Evolutionary conservation across 1,140 invertebrate species (phyloP).

Genomic region (Zelostemma sp.): DNA sequence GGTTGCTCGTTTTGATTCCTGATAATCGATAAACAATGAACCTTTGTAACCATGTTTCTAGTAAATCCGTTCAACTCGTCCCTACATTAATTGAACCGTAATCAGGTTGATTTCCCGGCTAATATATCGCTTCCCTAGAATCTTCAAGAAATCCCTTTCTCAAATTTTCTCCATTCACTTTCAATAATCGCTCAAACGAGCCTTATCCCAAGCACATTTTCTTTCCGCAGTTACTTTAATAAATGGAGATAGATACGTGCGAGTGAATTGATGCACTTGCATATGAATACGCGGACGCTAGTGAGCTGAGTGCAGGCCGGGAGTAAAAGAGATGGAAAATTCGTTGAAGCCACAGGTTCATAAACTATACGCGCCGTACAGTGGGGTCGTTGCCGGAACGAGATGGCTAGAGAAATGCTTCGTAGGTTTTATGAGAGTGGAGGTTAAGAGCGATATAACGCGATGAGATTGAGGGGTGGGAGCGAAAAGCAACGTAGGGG

Average conservation of each 20-base stretch:
- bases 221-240: slow-evolving; percentile 16
- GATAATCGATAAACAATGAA: no score
- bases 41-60: no score
- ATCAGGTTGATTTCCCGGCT: no score
- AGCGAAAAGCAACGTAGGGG: not conserved
- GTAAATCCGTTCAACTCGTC: no score
- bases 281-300: slow-evolving; percentile 34
- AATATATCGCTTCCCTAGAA: no score
- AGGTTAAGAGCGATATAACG: slow-evolving; percentile 49
- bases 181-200: no score
- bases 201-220: not conserved
- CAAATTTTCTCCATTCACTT: no score
- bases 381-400: slow-evolving; percentile 48
- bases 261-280: slow-evolving; percentile 37
- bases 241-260: slow-evolving; percentile 30
- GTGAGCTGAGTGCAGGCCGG: slow-evolving; percentile 2
- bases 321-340: slow-evolving; percentile 11
- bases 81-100: no score
- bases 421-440: slow-evolving; percentile 45
- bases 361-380: slow-evolving; percentile 55
- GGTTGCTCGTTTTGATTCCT: no score
- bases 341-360: slow-evolving; percentile 60
- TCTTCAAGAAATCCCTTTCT: no score
- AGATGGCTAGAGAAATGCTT: slow-evolving; percentile 44
- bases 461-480: slow-evolving; percentile 12